Evolutionary conservation across 2,888 invertebrate genomes (phyloP).

Genomic region (Aspidapion aeneum): DNA sequence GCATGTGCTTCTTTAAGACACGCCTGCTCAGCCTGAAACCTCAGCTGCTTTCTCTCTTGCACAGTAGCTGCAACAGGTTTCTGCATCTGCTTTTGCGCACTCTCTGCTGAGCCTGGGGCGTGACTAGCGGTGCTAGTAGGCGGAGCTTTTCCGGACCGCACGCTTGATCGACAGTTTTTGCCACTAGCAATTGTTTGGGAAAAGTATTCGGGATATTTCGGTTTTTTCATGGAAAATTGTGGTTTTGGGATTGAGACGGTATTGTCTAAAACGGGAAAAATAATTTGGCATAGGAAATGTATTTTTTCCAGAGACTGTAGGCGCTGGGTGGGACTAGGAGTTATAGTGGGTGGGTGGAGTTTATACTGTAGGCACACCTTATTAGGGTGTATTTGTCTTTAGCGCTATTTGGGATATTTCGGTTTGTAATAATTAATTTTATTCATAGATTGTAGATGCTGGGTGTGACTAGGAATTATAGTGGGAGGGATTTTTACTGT

Average conservation of each 20-base stretch:
- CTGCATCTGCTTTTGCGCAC: background rate
- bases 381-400: no score
- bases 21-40: slow-evolving; percentile 44
- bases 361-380: no score
- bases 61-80: background rate
- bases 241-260: slow-evolving; percentile 40
- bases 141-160: background rate
- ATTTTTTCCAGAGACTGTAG: background rate
- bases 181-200: background rate
- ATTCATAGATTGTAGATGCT: no score
- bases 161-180: background rate
- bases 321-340: no score
- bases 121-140: background rate
- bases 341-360: no score
- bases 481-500: no score
- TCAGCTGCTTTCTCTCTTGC: slow-evolving; percentile 37
- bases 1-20: slow-evolving; percentile 48
- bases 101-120: slow-evolving; percentile 27
- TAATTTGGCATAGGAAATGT: background rate
- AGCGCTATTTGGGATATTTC: no score
- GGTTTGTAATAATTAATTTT: no score
- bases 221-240: slow-evolving; percentile 44
- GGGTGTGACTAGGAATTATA: no score
- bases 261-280: background rate
- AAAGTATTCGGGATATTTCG: slow-evolving; percentile 41